These are phyloP conservation scores for Ciconia boyciana DNA, from an alignment of 2,113 vertebrate species.

Conservation along the genomic window DNA sequence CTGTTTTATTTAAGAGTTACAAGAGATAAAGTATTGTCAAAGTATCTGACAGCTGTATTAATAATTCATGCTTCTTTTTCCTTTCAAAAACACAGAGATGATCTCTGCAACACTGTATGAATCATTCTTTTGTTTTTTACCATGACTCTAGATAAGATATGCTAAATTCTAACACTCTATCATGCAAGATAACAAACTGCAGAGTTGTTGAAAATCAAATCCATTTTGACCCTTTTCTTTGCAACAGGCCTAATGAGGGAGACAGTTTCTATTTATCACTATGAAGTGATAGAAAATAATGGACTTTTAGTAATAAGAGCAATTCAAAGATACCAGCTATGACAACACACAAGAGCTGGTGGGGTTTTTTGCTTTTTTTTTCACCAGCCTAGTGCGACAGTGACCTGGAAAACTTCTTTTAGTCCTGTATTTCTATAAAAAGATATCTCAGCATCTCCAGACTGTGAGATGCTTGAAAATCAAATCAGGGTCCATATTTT, in stretches of 20 bases:
- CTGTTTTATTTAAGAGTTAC: constrained; percentile 27
- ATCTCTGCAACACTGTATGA: neutral
- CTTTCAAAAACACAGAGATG: neutral
- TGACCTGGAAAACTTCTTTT: neutral
- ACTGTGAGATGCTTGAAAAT: neutral
- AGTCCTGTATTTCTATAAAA: neutral
- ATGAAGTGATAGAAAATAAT: neutral
- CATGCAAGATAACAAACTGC: neutral
- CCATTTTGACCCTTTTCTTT: neutral
- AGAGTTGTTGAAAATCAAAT: neutral
- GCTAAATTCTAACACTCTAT: neutral
- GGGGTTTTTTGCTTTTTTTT: neutral
- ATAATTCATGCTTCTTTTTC: constrained; percentile 8
- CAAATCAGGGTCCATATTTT: neutral
- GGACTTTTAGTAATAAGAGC: neutral
- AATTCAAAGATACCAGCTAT: neutral
- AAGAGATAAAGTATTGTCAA: neutral
- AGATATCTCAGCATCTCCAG: neutral
- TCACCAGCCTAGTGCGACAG: neutral
- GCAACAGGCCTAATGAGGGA: neutral
- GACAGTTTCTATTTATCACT: neutral
- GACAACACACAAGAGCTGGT: neutral
- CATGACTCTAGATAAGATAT: neutral
- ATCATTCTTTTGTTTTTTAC: neutral
- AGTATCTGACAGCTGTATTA: neutral